A percentile compares a stretch with the other conserved stretches of the same genome.
phyloP scores from a whole-genome alignment of 2,113 vertebrate species.

The Gallinago undulata region DNA sequence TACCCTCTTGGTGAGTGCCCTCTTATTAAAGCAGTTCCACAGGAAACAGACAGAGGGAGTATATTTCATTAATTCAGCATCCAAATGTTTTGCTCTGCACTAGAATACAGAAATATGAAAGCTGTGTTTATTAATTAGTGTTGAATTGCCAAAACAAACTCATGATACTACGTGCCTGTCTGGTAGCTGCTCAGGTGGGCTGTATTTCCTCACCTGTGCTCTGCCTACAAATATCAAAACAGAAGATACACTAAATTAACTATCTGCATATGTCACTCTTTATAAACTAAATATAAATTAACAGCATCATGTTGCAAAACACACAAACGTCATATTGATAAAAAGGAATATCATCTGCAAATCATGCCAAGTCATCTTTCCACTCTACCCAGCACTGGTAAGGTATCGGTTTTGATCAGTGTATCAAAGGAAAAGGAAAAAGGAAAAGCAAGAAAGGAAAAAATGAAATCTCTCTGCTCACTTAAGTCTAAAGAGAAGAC shows the following conservation, averaged over 20 bases:
- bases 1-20: conserved; percentile 89
- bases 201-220: neutral
- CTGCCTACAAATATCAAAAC: neutral
- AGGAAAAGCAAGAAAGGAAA: neutral
- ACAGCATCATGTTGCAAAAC: neutral
- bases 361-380: neutral
- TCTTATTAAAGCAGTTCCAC: neutral
- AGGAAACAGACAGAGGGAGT: neutral
- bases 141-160: neutral
- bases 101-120: neutral
- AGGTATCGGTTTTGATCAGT: neutral
- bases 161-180: accelerated
- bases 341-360: neutral
- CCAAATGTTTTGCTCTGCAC: neutral
- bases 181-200: neutral
- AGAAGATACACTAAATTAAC: neutral
- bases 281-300: neutral
- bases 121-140: neutral
- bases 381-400: neutral
- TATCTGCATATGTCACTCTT: neutral
- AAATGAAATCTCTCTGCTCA: neutral
- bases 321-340: neutral
- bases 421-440: no score
- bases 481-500: neutral
- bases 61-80: neutral